Conservation (phyloP, 2,113 vertebrate genomes). For the Brachyhypopomus occidentalis region DNA sequence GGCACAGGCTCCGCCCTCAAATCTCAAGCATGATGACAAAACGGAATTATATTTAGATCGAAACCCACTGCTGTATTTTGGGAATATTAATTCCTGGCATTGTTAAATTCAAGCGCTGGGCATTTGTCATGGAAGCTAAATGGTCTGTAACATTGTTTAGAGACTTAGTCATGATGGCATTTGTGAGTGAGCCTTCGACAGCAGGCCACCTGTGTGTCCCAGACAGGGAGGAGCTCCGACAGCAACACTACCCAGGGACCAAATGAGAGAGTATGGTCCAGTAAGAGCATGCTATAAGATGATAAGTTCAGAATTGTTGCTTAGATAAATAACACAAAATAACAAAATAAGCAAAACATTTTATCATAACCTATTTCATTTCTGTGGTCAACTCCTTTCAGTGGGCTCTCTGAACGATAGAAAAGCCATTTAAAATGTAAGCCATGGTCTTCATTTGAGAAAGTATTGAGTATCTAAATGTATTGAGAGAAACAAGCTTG, state of each 20-base stretch:
- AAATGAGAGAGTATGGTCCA: background rate
- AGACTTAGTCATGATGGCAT: background rate
- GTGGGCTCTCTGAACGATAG: background rate
- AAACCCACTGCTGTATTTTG: background rate
- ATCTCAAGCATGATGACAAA: constrained; percentile 17
- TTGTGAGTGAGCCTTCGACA: background rate
- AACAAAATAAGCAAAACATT: too few species aligned
- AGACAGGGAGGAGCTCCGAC: background rate
- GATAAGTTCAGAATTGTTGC: too few species aligned
- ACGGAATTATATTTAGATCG: background rate
- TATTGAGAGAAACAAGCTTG: background rate
- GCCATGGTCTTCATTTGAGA: background rate
- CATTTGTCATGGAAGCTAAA: background rate
- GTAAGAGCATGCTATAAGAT: background rate
- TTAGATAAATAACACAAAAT: too few species aligned
- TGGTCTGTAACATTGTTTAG: background rate
- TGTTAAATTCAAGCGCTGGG: background rate
- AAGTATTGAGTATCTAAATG: background rate
- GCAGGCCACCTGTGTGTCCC: background rate
- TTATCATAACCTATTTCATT: background rate
- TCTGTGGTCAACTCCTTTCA: background rate
- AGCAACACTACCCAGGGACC: background rate
- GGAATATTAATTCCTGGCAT: background rate
- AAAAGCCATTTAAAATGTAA: background rate
- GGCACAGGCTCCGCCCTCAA: background rate